These are phyloP conservation scores for Coregonus suidteri DNA, from an alignment of 2,797 vertebrate species.

Conservation along the genomic window DNA sequence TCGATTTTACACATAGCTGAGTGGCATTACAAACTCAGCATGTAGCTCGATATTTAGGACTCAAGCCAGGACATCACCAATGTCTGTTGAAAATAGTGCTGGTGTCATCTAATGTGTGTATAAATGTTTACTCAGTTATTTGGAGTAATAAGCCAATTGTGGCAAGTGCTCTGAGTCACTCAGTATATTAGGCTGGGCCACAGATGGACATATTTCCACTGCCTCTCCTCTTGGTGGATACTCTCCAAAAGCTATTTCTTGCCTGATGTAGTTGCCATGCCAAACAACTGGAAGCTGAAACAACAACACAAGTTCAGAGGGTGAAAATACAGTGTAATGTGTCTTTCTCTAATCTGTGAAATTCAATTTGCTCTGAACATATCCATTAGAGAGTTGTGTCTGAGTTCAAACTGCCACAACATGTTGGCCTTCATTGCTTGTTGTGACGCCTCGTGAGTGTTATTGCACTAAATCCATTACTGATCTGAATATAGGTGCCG, in stretches of 20 bases:
- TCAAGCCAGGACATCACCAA: constrained; percentile 15
- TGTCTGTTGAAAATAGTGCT: constrained; percentile 20
- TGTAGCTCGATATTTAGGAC: constrained; percentile 14
- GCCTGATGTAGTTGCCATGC: constrained; percentile 19
- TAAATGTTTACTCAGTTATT: constrained; percentile 58
- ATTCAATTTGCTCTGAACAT: constrained; percentile 27
- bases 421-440: constrained; percentile 12
- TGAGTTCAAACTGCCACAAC: constrained; percentile 19
- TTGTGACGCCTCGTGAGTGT: constrained; percentile 13
- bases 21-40: neutral
- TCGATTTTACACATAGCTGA: neutral
- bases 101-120: constrained; percentile 39
- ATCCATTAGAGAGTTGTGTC: constrained; percentile 23
- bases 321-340: constrained; percentile 23
- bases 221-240: constrained; percentile 24
- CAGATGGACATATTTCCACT: constrained; percentile 26
- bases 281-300: constrained; percentile 24
- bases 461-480: constrained; percentile 21
- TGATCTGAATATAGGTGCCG: constrained; percentile 9
- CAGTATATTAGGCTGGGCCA: constrained; percentile 19
- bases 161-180: constrained; percentile 23
- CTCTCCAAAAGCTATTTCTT: constrained; percentile 27
- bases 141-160: constrained; percentile 38
- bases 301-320: constrained; percentile 7
- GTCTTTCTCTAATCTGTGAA: neutral